Conservation (phyloP, 2,113 vertebrate genomes). For the Hystrix cristata region DNA sequence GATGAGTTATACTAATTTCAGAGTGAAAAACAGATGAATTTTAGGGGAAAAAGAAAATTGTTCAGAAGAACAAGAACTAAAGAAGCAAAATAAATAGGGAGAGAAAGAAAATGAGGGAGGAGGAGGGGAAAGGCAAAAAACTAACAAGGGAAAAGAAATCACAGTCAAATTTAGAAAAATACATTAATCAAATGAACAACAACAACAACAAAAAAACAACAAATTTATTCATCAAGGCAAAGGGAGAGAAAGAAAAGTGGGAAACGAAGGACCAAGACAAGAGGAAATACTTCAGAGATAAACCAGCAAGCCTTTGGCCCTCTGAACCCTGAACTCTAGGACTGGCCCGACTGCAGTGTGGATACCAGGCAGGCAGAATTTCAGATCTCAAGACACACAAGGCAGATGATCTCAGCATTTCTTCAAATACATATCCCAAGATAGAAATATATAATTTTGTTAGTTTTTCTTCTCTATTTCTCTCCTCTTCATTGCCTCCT, state of each 20-base stretch:
- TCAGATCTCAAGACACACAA: not conserved
- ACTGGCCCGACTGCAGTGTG: not conserved
- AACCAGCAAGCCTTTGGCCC: not conserved
- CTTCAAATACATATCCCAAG: not conserved
- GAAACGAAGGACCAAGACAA: not conserved
- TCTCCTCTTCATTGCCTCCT: not conserved
- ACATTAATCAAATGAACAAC: not conserved
- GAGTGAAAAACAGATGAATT: not conserved
- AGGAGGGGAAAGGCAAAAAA: not conserved
- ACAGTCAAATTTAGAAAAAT: not conserved
- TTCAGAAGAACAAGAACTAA: not conserved
- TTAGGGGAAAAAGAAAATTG: not conserved
- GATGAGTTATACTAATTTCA: not conserved
- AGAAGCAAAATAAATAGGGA: not conserved
- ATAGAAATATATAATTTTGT: not conserved
- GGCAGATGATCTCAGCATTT: not conserved
- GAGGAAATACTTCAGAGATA: not conserved
- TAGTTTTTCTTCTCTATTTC: not conserved
- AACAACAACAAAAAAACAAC: not conserved
- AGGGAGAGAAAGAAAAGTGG: not conserved
- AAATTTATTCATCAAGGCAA: not conserved
- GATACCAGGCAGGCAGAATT: accelerated
- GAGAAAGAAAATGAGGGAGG: not conserved
- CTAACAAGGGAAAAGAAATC: not conserved
- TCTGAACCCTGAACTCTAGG: no score